These are phyloP conservation scores for Anaspis maculata DNA, from an alignment of 2,888 invertebrate species.

Conservation along the genomic window DNA sequence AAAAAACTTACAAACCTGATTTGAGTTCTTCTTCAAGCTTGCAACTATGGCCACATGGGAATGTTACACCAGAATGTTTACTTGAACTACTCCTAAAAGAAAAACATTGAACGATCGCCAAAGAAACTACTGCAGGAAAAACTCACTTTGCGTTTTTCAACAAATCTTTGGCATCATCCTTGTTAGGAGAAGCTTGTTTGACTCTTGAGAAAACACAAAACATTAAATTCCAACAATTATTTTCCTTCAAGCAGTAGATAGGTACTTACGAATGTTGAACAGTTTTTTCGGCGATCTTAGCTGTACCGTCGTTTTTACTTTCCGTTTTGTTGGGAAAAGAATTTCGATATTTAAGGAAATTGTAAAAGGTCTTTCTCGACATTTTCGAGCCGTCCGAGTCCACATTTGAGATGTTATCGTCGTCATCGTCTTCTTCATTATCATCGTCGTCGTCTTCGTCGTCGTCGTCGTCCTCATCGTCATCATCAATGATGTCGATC, in stretches of 20 bases:
- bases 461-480: background rate
- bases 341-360: constrained; percentile 8
- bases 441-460: too few species aligned
- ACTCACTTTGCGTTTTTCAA: too few species aligned
- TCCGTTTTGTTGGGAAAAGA: background rate
- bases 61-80: constrained; percentile 11
- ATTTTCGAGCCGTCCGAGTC: constrained; percentile 10
- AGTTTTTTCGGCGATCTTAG: too few species aligned
- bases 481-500: constrained; percentile 6
- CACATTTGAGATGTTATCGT: constrained; percentile 1
- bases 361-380: constrained; percentile 10
- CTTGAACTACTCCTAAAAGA: constrained; percentile 1
- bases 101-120: too few species aligned
- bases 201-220: too few species aligned
- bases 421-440: constrained; percentile 5
- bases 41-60: constrained; percentile 20
- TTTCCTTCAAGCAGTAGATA: too few species aligned
- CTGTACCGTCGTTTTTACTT: background rate
- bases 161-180: too few species aligned
- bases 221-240: too few species aligned
- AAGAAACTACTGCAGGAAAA: too few species aligned
- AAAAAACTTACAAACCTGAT: constrained; percentile 12
- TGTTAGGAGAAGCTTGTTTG: too few species aligned
- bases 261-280: too few species aligned
- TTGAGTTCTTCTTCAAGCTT: constrained; percentile 22